Percentiles rank a stretch among this genome's conserved stretches.
Evolutionary conservation across 2,888 invertebrate species (phyloP).

Genomic region (Pediacus dermestoides): DNA sequence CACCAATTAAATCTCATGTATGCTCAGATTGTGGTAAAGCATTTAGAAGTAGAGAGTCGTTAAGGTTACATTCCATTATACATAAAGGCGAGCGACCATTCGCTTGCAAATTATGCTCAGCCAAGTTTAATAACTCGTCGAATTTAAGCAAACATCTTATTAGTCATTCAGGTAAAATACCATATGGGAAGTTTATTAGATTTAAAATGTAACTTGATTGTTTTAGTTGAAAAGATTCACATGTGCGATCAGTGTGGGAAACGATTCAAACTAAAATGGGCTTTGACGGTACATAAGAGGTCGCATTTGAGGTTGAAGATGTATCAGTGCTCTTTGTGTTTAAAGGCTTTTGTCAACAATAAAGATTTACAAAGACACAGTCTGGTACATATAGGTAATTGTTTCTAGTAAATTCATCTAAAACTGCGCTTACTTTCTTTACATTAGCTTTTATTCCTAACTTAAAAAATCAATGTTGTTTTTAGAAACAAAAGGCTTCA

Average conservation of each 20-base stretch:
- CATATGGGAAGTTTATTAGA: not conserved
- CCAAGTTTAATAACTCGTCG: conserved; percentile 60
- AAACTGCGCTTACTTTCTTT: too few species aligned
- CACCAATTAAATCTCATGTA: conserved; percentile 51
- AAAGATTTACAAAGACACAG: conserved; percentile 69
- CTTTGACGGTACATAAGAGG: conserved; percentile 56
- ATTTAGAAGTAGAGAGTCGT: conserved; percentile 58
- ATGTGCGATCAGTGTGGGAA: conserved; percentile 61
- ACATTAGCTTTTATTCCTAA: too few species aligned
- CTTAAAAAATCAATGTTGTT: conserved; percentile 12
- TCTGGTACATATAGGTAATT: conserved; percentile 64
- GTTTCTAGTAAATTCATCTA: too few species aligned
- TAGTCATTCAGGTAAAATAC: conserved; percentile 54
- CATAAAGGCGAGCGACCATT: conserved; percentile 64
- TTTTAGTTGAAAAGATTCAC: conserved; percentile 54
- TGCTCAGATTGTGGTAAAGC: conserved; percentile 61
- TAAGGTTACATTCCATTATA: conserved; percentile 59
- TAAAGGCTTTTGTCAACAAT: conserved; percentile 63
- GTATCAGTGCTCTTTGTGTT: conserved; percentile 63
- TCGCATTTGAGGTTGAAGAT: conserved; percentile 55
- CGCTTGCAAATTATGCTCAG: conserved; percentile 58
- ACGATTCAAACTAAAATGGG: conserved; percentile 57
- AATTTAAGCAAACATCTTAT: conserved; percentile 66
- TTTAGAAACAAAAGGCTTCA: conserved; percentile 66
- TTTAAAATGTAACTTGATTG: conserved; percentile 12